Evolutionary conservation across 2,797 vertebrate species (phyloP).

Genomic region (Naso thynnoides): DNA sequence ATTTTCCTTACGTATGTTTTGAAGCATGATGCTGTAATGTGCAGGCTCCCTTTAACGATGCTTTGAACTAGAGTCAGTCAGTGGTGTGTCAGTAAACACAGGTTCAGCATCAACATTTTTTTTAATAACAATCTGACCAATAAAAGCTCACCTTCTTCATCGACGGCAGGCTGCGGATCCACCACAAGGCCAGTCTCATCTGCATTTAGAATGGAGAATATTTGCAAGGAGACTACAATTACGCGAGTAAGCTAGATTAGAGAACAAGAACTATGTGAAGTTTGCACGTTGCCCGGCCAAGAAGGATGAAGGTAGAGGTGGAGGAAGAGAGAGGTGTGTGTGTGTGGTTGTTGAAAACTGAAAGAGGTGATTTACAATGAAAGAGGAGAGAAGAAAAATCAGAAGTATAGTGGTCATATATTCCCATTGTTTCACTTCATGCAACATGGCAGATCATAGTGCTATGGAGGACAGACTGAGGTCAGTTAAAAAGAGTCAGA

Average conservation of each 20-base stretch:
- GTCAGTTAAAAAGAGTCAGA: constrained; percentile 52
- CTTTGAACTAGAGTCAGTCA: constrained; percentile 27
- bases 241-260: constrained; percentile 90
- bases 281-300: constrained; percentile 89
- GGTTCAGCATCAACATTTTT: not conserved
- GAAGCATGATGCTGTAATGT: not conserved
- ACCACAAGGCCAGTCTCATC: constrained; percentile 91
- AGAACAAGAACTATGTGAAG: constrained; percentile 75
- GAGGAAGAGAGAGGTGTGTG: constrained; percentile 10
- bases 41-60: constrained; percentile 19
- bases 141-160: constrained; percentile 93
- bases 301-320: constrained; percentile 46
- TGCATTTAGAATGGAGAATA: constrained; percentile 99
- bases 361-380: constrained; percentile 32
- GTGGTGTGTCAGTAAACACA: constrained; percentile 40
- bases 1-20: constrained; percentile 11
- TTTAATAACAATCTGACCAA: constrained; percentile 11
- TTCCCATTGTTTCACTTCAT: constrained; percentile 58
- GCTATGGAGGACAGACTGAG: constrained; percentile 51
- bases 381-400: constrained; percentile 21
- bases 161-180: constrained; percentile 91
- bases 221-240: constrained; percentile 99
- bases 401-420: constrained; percentile 71
- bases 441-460: constrained; percentile 36
- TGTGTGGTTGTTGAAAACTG: constrained; percentile 13